phyloP scores from a whole-genome alignment of 2,888 invertebrate genomes.

The Apomyelois bistriatella region DNA sequence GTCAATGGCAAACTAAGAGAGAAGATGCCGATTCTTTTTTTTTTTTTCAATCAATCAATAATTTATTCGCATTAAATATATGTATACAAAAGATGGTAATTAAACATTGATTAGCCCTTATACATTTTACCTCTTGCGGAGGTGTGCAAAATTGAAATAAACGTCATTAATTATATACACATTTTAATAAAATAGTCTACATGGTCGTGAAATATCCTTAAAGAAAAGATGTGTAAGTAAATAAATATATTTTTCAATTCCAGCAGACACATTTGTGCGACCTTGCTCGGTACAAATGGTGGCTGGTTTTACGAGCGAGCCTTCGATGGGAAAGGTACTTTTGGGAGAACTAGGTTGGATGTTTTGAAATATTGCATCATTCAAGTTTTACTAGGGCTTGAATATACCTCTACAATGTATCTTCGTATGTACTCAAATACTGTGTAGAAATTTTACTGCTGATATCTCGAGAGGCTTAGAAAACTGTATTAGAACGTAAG shows the following conservation, averaged over 20 bases:
- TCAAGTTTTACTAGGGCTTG: slow-evolving; percentile 18
- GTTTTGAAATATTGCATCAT: slow-evolving; percentile 56
- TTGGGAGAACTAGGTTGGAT: slow-evolving; percentile 53
- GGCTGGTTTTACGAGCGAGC: slow-evolving; percentile 58
- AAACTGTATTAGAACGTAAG: no score
- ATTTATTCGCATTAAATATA: no score
- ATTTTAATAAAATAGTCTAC: no score
- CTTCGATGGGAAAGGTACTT: slow-evolving; percentile 55
- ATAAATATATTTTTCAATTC: slow-evolving; percentile 59
- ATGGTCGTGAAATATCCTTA: neutral
- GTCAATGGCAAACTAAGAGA: no score
- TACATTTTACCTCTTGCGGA: no score
- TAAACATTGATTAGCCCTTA: no score
- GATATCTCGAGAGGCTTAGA: no score
- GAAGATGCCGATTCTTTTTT: no score
- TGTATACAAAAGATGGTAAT: no score
- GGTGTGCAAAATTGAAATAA: no score
- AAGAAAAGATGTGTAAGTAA: slow-evolving; percentile 15
- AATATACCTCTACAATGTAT: neutral
- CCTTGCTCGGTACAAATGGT: slow-evolving; percentile 51
- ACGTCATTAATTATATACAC: no score
- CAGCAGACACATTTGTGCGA: slow-evolving; percentile 48
- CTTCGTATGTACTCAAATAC: neutral
- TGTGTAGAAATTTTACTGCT: neutral
- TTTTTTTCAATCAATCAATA: no score